Percentiles rank a stretch among this genome's conserved stretches.
Evolutionary conservation across 1,140 invertebrate species (phyloP).

Genomic region (Panulirus ornatus): DNA sequence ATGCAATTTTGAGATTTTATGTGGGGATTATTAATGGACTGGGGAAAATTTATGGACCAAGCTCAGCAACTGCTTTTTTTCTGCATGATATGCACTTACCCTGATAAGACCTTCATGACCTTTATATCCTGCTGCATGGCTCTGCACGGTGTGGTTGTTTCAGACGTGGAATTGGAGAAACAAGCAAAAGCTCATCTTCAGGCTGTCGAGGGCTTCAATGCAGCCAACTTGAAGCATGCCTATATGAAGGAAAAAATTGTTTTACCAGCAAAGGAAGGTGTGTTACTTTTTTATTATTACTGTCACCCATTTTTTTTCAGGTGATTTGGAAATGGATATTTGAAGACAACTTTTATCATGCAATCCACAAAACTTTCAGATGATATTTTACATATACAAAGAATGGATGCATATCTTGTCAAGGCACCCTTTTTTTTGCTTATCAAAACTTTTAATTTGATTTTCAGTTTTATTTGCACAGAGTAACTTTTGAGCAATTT

Average conservation of each 20-base stretch:
- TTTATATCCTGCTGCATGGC: constrained; percentile 55
- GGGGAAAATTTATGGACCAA: neutral
- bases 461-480: too few species aligned
- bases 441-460: too few species aligned
- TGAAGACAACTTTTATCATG: neutral
- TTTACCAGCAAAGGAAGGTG: constrained; percentile 96
- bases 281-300: too few species aligned
- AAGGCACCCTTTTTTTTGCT: too few species aligned
- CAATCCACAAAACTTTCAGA: too few species aligned
- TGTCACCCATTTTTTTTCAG: constrained; percentile 21
- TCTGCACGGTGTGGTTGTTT: constrained; percentile 66
- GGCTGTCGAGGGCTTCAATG: constrained; percentile 87
- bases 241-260: constrained; percentile 96
- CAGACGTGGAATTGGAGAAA: constrained; percentile 75
- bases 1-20: neutral
- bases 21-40: too few species aligned
- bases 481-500: too few species aligned
- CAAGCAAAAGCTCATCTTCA: constrained; percentile 61
- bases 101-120: neutral
- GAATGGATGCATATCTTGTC: too few species aligned
- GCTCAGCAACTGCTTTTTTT: neutral
- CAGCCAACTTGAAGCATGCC: constrained; percentile 91
- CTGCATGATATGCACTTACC: neutral
- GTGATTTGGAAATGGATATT: neutral
- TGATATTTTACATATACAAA: too few species aligned